phyloP scores from a whole-genome alignment of 2,797 vertebrate genomes.

The Halcyon leucocephala region DNA sequence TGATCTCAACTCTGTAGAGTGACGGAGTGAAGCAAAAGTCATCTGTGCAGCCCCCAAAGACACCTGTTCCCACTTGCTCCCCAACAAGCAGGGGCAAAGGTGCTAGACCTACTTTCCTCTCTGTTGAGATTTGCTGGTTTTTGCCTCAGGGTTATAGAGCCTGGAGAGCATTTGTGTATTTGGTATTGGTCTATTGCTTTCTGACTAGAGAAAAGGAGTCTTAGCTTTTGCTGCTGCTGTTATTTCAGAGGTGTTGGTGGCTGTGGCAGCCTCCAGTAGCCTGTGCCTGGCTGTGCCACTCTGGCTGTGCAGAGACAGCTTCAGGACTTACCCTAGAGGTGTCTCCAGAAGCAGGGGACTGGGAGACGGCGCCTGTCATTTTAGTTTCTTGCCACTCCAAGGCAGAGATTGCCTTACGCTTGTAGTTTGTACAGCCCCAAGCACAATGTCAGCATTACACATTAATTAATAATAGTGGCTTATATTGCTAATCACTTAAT shows the following conservation, averaged over 20 bases:
- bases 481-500: constrained; percentile 71
- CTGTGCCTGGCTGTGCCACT: not conserved
- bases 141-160: not conserved
- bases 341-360: not conserved
- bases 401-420: constrained; percentile 34
- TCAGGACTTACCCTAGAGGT: not conserved
- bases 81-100: not conserved
- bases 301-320: not conserved
- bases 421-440: constrained; percentile 58
- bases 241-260: not conserved
- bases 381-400: constrained; percentile 37
- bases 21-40: not conserved
- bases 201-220: not conserved
- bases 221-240: not conserved
- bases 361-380: not conserved
- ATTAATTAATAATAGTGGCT: constrained; percentile 72
- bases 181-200: not conserved
- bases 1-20: not conserved
- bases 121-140: not conserved
- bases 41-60: not conserved
- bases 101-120: not conserved
- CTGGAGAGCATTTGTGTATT: not conserved
- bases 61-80: not conserved
- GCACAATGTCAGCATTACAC: constrained; percentile 57
- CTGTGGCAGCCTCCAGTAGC: not conserved